phyloP scores from a whole-genome alignment of 2,888 invertebrate species.

The Lydus trimaculatus region DNA sequence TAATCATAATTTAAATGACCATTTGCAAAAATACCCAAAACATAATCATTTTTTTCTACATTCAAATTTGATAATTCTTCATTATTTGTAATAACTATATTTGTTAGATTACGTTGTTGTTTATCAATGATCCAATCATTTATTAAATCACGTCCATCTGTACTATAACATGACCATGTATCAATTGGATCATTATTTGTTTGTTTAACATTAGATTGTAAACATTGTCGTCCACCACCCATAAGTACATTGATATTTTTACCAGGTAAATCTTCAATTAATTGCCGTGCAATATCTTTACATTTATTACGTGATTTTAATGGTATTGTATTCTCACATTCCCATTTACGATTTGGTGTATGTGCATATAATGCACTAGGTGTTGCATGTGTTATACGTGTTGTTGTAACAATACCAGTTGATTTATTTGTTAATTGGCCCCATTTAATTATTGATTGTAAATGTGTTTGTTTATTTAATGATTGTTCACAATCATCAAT shows the following conservation, averaged over 20 bases:
- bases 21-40: slow-evolving; percentile 86
- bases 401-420: slow-evolving; percentile 89
- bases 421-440: slow-evolving; percentile 79
- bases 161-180: slow-evolving; percentile 66
- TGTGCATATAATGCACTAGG: slow-evolving; percentile 84
- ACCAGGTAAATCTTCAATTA: slow-evolving; percentile 82
- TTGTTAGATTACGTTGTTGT: slow-evolving; percentile 59
- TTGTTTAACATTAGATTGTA: slow-evolving; percentile 68
- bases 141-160: slow-evolving; percentile 80
- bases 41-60: slow-evolving; percentile 73
- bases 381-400: slow-evolving; percentile 88
- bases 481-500: slow-evolving; percentile 72
- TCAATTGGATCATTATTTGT: slow-evolving; percentile 61
- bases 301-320: slow-evolving; percentile 63
- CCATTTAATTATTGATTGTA: slow-evolving; percentile 73
- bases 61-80: slow-evolving; percentile 69
- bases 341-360: slow-evolving; percentile 78
- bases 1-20: slow-evolving; percentile 79
- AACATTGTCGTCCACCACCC: slow-evolving; percentile 81
- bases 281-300: slow-evolving; percentile 84
- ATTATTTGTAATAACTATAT: slow-evolving; percentile 73
- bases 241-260: slow-evolving; percentile 81
- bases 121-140: slow-evolving; percentile 70
- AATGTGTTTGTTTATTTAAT: slow-evolving; percentile 64
- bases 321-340: slow-evolving; percentile 77